A percentile compares a stretch with the other conserved stretches of the same genome.
These are phyloP conservation scores for Ptiloglossa arizonensis DNA, from an alignment of 1,140 invertebrate species.

Conservation along the genomic window DNA sequence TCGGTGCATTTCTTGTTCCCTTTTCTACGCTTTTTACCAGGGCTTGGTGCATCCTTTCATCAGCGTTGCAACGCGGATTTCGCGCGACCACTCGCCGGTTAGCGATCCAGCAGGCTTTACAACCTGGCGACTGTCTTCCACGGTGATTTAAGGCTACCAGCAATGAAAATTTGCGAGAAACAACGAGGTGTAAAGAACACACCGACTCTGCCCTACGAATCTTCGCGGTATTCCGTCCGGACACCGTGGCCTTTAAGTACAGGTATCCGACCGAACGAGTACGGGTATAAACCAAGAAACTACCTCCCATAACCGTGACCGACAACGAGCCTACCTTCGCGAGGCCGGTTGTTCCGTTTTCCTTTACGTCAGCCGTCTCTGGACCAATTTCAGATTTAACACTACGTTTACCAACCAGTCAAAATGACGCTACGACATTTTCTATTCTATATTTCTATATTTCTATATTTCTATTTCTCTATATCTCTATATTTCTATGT, in stretches of 20 bases:
- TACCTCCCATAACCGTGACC: slow-evolving; percentile 63
- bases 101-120: slow-evolving; percentile 46
- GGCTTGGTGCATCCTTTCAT: slow-evolving; percentile 23
- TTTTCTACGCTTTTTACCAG: slow-evolving; percentile 33
- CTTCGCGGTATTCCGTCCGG: slow-evolving; percentile 36
- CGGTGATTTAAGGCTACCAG: slow-evolving; percentile 60
- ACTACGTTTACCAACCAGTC: too few species aligned
- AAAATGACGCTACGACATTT: too few species aligned
- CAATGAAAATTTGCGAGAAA: slow-evolving; percentile 62
- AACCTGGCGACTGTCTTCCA: slow-evolving; percentile 54
- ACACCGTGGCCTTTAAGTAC: slow-evolving; percentile 48
- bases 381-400: slow-evolving; percentile 1
- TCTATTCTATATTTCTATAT: too few species aligned
- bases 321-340: slow-evolving; percentile 18
- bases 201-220: slow-evolving; percentile 53
- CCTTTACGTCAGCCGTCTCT: neutral
- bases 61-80: neutral
- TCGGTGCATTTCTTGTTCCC: slow-evolving; percentile 32
- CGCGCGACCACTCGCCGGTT: slow-evolving; percentile 2
- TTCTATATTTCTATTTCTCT: too few species aligned
- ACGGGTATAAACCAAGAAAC: slow-evolving; percentile 62
- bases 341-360: slow-evolving; percentile 2
- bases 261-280: slow-evolving; percentile 37
- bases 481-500: too few species aligned
- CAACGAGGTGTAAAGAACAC: slow-evolving; percentile 67